These are phyloP conservation scores for Agrochola lychnidis DNA, from an alignment of 2,888 invertebrate genomes.

Conservation along the genomic window DNA sequence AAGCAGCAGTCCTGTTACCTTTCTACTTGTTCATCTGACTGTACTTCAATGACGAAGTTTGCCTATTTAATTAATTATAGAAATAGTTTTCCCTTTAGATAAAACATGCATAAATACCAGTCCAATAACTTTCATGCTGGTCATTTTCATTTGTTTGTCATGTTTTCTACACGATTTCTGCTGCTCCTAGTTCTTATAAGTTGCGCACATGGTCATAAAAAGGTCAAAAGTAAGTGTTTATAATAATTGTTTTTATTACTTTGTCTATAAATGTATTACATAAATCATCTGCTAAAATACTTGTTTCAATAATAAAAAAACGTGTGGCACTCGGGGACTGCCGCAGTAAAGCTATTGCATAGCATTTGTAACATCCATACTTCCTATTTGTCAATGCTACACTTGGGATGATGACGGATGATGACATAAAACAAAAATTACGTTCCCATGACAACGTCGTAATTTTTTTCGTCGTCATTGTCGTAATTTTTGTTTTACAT, in stretches of 20 bases:
- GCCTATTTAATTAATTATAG: neutral
- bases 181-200: conserved; percentile 34
- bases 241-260: neutral
- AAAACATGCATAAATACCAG: conserved; percentile 33
- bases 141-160: conserved; percentile 10
- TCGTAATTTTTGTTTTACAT: too few relatives aligned
- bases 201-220: conserved; percentile 11
- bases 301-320: too few relatives aligned
- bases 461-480: too few relatives aligned
- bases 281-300: neutral
- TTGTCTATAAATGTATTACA: neutral
- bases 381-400: too few relatives aligned
- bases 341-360: too few relatives aligned
- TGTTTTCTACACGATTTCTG: conserved; percentile 34
- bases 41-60: conserved; percentile 1
- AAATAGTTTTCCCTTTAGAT: conserved; percentile 44
- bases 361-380: too few relatives aligned
- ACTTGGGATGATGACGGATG: too few relatives aligned
- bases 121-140: neutral
- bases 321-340: too few relatives aligned
- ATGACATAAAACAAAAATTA: too few relatives aligned
- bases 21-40: conserved; percentile 1
- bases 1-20: neutral
- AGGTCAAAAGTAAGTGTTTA: conserved; percentile 38
- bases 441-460: too few relatives aligned